Conservation (phyloP, 2,797 vertebrate genomes). For the Hypotaenidia okinawae region DNA sequence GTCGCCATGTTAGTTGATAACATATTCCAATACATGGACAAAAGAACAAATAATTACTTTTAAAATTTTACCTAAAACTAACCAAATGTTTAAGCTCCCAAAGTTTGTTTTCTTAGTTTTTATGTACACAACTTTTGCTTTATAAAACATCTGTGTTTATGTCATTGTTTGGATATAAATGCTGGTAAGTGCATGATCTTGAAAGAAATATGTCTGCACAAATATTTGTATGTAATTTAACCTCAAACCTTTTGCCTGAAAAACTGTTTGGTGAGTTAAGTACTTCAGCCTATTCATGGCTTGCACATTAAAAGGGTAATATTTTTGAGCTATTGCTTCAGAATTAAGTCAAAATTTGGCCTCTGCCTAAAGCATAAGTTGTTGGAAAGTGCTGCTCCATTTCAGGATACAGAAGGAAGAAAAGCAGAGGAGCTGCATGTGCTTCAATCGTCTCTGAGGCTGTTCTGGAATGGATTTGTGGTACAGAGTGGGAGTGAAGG, state of each 20-base stretch:
- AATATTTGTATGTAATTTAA: background rate
- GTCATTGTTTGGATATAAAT: background rate
- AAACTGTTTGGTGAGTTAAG: background rate
- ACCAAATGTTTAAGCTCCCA: background rate
- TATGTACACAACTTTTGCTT: background rate
- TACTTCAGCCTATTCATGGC: background rate
- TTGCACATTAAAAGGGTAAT: background rate
- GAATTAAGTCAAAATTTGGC: background rate
- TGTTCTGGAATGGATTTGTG: background rate
- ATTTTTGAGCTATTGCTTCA: background rate
- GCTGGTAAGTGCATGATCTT: background rate
- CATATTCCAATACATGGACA: background rate
- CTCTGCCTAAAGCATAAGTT: background rate
- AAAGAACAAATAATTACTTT: background rate
- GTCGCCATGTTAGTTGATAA: background rate
- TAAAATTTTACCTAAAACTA: background rate
- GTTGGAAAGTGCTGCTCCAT: background rate
- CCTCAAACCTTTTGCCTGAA: background rate
- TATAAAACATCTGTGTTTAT: background rate
- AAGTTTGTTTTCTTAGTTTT: background rate
- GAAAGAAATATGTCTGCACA: background rate
- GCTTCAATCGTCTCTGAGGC: rapidly evolving
- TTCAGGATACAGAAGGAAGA: background rate
- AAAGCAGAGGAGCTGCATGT: rapidly evolving
- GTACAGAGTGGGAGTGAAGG: background rate